phyloP scores from a whole-genome alignment of 2,888 invertebrate genomes.

The Cheilosia impressa region DNA sequence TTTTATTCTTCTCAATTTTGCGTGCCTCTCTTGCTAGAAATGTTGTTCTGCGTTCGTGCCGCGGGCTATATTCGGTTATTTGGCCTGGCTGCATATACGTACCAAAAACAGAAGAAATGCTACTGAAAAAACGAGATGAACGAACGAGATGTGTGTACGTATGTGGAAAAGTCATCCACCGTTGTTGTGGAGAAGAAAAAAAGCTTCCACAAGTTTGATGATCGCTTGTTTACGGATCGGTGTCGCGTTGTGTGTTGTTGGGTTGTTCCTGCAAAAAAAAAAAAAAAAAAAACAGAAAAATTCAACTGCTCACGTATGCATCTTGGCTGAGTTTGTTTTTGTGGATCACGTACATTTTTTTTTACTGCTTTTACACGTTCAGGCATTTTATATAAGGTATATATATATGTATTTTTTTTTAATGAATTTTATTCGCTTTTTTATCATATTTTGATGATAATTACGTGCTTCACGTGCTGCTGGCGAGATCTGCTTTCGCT shows the following conservation, averaged over 20 bases:
- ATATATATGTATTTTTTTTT: conserved; percentile 8
- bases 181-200: conserved; percentile 33
- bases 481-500: conserved; percentile 19
- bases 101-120: conserved; percentile 67
- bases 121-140: conserved; percentile 47
- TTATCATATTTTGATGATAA: conserved; percentile 61
- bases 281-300: no score
- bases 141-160: conserved; percentile 30
- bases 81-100: conserved; percentile 50
- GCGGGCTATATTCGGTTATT: conserved; percentile 54
- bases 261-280: conserved; percentile 42
- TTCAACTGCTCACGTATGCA: conserved; percentile 55
- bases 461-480: conserved; percentile 69
- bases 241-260: conserved; percentile 37
- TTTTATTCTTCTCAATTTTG: conserved; percentile 21
- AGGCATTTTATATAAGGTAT: conserved; percentile 45
- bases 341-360: not conserved
- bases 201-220: conserved; percentile 70
- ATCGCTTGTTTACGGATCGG: conserved; percentile 73
- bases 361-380: conserved; percentile 39
- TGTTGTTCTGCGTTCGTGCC: conserved; percentile 45
- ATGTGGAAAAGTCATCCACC: conserved; percentile 45
- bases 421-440: conserved; percentile 22
- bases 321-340: conserved; percentile 24
- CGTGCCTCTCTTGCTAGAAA: conserved; percentile 9